phyloP scores from a whole-genome alignment of 2,113 vertebrate genomes.

The Mesoclemmys tuberculata region DNA sequence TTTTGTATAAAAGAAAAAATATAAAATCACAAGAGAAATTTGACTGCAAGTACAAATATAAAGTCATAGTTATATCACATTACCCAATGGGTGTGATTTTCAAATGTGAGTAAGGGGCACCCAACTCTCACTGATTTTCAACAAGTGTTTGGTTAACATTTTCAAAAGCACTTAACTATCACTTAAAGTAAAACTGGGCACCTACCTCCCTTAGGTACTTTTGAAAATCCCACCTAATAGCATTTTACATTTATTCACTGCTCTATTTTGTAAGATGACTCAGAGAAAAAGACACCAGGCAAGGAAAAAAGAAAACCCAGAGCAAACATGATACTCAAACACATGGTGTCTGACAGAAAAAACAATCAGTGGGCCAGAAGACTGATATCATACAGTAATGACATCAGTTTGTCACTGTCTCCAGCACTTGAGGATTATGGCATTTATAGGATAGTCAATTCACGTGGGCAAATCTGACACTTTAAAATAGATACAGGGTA shows the following conservation, averaged over 20 bases:
- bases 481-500: not conserved
- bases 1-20: not conserved
- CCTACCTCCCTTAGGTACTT: not conserved
- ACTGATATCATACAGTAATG: not conserved
- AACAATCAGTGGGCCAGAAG: not conserved
- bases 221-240: not conserved
- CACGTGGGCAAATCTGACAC: not conserved
- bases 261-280: not conserved
- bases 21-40: not conserved
- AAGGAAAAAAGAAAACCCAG: not conserved
- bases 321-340: not conserved
- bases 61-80: not conserved
- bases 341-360: not conserved
- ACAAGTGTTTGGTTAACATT: not conserved
- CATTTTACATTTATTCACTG: not conserved
- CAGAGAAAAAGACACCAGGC: not conserved
- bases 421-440: not conserved
- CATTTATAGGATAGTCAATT: not conserved
- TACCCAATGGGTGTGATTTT: not conserved
- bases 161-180: not conserved
- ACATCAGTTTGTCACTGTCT: not conserved
- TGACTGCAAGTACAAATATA: constrained; percentile 3
- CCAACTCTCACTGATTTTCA: not conserved
- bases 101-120: not conserved
- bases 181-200: not conserved